A percentile compares a stretch with the other conserved stretches of the same genome.
Evolutionary conservation across 2,797 vertebrate genomes (phyloP).

Genomic region (Enteromius radiatus): DNA sequence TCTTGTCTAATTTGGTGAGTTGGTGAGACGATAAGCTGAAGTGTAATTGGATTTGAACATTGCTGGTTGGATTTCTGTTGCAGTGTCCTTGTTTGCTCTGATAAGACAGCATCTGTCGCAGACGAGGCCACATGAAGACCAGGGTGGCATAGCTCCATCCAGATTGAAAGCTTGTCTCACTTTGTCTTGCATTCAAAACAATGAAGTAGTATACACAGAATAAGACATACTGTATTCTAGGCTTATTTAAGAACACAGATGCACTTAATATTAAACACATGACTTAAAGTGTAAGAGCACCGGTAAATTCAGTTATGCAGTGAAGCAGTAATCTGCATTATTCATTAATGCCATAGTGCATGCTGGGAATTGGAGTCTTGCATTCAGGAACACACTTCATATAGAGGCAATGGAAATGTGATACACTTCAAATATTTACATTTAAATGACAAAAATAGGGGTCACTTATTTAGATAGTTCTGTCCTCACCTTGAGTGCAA

Average conservation of each 20-base stretch:
- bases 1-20: constrained; percentile 8
- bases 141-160: neutral
- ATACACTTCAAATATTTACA: neutral
- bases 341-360: neutral
- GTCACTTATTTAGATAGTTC: neutral
- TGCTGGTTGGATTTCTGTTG: constrained; percentile 76
- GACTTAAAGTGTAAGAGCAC: neutral
- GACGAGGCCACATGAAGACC: constrained; percentile 15
- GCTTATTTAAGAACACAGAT: neutral
- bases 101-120: constrained; percentile 72
- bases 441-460: neutral
- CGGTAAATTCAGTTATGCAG: neutral
- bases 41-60: constrained; percentile 77
- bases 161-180: neutral
- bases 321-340: neutral
- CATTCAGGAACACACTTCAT: neutral
- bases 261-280: no score
- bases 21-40: constrained; percentile 52
- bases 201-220: neutral
- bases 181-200: neutral
- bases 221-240: neutral
- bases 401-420: neutral
- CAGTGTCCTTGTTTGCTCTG: constrained; percentile 68
- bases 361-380: neutral
- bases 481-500: neutral